These are phyloP conservation scores for Lymantria monacha DNA, from an alignment of 2,888 invertebrate species.

Conservation along the genomic window DNA sequence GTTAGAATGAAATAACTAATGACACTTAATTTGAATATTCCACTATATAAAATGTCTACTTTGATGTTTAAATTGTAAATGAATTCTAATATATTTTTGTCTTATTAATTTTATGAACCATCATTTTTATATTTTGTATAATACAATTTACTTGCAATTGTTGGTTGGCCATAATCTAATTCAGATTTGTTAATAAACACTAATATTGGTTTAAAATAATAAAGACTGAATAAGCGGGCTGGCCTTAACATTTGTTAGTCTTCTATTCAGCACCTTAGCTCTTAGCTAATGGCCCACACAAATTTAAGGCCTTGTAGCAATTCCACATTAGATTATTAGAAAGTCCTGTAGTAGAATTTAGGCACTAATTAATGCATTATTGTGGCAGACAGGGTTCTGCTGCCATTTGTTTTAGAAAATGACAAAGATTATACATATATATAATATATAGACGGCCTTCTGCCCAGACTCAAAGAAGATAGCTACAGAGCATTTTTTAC, in stretches of 20 bases:
- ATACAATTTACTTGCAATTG: conserved; percentile 14
- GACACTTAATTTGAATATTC: conserved; percentile 13
- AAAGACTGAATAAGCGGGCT: conserved; percentile 1
- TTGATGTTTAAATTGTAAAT: conserved; percentile 25
- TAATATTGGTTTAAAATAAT: background rate
- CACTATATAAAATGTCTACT: conserved; percentile 20
- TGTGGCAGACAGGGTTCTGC: conserved; percentile 9
- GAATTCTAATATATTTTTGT: conserved; percentile 31
- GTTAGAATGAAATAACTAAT: conserved; percentile 54
- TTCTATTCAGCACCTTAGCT: conserved; percentile 9
- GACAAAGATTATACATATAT: conserved; percentile 2
- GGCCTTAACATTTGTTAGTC: background rate
- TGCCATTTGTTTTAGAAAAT: conserved; percentile 14
- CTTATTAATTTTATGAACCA: conserved; percentile 17
- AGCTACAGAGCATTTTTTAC: no score
- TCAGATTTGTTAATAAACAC: background rate
- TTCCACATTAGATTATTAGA: background rate
- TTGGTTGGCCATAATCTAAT: background rate
- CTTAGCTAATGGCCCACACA: conserved; percentile 22
- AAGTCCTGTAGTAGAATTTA: conserved; percentile 15
- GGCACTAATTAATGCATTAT: conserved; percentile 19
- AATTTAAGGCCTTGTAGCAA: conserved; percentile 14
- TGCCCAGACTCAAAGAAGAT: no score
- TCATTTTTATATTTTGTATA: background rate
- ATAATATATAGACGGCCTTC: no score